These are phyloP conservation scores for Magallana gigas DNA, from an alignment of 1,140 invertebrate genomes.

Conservation along the genomic window DNA sequence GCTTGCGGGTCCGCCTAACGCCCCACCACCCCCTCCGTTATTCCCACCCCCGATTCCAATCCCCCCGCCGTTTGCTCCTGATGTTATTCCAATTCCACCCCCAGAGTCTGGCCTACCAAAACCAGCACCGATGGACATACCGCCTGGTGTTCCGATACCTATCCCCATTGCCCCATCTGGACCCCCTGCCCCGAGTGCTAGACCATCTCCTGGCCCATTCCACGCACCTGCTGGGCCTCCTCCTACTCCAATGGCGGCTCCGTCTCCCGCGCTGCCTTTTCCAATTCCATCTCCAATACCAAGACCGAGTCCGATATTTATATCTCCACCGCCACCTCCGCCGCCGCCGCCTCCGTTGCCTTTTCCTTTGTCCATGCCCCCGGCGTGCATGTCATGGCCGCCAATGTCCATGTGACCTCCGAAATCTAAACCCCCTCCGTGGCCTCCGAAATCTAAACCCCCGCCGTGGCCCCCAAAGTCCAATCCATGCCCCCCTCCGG, in stretches of 20 bases:
- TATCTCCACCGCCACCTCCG: not conserved
- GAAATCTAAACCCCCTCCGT: conserved; percentile 2
- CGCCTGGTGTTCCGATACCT: not conserved
- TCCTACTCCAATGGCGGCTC: not conserved
- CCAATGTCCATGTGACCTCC: not conserved
- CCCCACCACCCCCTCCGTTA: conserved; percentile 22
- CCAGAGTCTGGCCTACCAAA: conserved; percentile 1
- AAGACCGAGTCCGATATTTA: conserved; percentile 21
- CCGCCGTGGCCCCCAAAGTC: not conserved
- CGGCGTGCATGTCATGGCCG: not conserved
- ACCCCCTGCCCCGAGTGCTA: conserved; percentile 27
- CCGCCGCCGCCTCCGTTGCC: not conserved
- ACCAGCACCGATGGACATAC: conserved; percentile 11
- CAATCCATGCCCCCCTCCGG: too few species aligned
- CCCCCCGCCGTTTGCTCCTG: not conserved
- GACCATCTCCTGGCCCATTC: conserved; percentile 22
- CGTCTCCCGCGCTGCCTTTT: conserved; percentile 24
- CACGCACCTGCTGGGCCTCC: conserved; percentile 26
- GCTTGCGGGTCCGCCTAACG: not conserved
- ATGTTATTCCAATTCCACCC: conserved; percentile 33
- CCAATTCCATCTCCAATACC: conserved; percentile 14
- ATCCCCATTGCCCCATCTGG: conserved; percentile 26
- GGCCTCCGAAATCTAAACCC: conserved; percentile 9
- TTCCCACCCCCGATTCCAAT: conserved; percentile 25
- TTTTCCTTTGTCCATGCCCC: not conserved